Evolutionary conservation across 1,140 invertebrate species (phyloP).

Genomic region (Limonius californicus): DNA sequence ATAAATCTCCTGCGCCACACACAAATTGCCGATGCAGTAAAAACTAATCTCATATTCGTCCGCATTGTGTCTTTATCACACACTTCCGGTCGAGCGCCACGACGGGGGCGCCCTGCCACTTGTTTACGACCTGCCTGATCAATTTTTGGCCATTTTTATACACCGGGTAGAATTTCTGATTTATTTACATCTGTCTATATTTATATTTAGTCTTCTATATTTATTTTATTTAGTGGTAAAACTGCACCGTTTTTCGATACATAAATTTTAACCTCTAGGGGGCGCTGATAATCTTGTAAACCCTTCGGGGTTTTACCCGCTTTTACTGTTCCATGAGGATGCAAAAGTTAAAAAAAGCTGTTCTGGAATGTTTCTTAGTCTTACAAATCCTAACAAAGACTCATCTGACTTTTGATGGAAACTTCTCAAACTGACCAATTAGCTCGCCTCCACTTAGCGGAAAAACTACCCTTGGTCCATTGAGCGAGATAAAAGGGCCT

Average conservation of each 20-base stretch:
- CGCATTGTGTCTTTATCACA: constrained; percentile 30
- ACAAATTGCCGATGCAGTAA: constrained; percentile 17
- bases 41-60: constrained; percentile 27
- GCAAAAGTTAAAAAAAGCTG: too few species aligned
- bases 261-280: background rate
- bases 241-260: background rate
- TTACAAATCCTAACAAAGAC: too few species aligned
- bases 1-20: constrained; percentile 2
- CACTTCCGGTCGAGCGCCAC: constrained; percentile 28
- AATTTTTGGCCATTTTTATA: constrained; percentile 1
- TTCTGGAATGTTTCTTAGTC: too few species aligned
- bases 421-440: background rate
- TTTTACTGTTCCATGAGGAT: too few species aligned
- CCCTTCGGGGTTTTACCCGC: too few species aligned
- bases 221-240: too few species aligned
- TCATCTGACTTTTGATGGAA: too few species aligned
- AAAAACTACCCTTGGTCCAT: background rate
- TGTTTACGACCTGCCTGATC: constrained; percentile 6
- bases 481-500: background rate
- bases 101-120: constrained; percentile 12
- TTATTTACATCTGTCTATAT: background rate
- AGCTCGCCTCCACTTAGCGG: background rate
- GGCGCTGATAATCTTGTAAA: too few species aligned
- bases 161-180: background rate
- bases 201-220: background rate